Base-by-base conservation (phyloP, 1,140 invertebrate species). In the Euwallacea fornicatus region DNA sequence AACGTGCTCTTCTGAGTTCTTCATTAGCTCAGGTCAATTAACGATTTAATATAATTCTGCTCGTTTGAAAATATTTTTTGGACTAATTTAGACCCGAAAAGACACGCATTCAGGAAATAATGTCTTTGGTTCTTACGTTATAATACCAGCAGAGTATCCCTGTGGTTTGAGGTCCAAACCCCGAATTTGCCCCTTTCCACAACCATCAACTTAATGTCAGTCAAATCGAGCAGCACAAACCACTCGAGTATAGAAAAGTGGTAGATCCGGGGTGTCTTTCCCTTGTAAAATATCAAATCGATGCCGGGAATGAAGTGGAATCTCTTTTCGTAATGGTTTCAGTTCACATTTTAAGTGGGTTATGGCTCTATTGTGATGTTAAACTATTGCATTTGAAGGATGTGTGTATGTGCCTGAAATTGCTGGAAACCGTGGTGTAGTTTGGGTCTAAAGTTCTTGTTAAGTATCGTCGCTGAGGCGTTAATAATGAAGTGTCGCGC, bases 401-500 rank as follows among this genome's bases (percentile, higher is more conserved):
- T 59, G 13, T 59, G 7, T 8, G 7, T 41, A 7, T 59, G 16
- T 41, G 42, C 42, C 13, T 59, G 16, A 59, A 41, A 13, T 10
- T 10, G 16, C 42, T 41, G 33, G 56, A 13, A 50, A 11, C 46
- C 9, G 9, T 13, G 13, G 46, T 50, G 46, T 50, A 13, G 9
- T 4, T 33, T 33, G 21, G 46, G 46, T 6, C 9, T 11, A 50
- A 50, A 50, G 9, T 13, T 11, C 9, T 50, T 50, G 13, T 50
- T 11, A 13, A 50, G 13, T 10, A 13, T 6, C 16, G 74, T 75
- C 74, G 70, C 53, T 69, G 58, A 75, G 43, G 54, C 60, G 72
- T 75, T 75, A 73, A 65, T 73, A 73, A 68, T 69, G 46, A 71
- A 75, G 66, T 73, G 72, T 75, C 66, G 59, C 61, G 67, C 69